These are phyloP conservation scores for Calosoma granatense DNA, from an alignment of 1,140 invertebrate genomes.

Conservation along the genomic window DNA sequence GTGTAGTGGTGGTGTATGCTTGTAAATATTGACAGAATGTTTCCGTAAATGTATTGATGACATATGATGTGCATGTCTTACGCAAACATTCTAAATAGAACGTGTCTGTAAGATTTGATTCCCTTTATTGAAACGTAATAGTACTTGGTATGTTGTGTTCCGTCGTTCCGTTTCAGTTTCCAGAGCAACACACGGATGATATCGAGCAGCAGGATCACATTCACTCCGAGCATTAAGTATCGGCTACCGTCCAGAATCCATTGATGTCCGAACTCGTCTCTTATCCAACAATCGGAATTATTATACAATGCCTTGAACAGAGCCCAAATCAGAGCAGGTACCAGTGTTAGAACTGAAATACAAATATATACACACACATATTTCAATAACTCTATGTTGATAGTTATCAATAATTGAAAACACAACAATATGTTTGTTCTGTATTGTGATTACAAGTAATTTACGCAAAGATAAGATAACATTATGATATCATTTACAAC, in stretches of 20 bases:
- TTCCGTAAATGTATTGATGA: too few species aligned
- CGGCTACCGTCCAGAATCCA: slow-evolving; percentile 45
- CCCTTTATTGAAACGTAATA: background rate
- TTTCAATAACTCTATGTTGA: slow-evolving; percentile 4
- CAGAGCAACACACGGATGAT: slow-evolving; percentile 42
- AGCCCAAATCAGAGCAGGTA: slow-evolving; percentile 41
- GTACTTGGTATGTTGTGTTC: slow-evolving; percentile 32
- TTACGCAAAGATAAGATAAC: too few species aligned
- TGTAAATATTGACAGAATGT: too few species aligned
- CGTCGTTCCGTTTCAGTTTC: slow-evolving; percentile 38
- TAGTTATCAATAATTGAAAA: too few species aligned
- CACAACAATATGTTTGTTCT: too few species aligned
- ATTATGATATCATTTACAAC: too few species aligned
- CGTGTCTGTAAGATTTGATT: background rate
- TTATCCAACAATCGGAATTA: slow-evolving; percentile 43
- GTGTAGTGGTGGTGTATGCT: too few species aligned
- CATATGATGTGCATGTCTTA: too few species aligned
- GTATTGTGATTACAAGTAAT: too few species aligned
- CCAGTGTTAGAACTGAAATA: slow-evolving; percentile 34
- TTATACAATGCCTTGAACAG: slow-evolving; percentile 33
- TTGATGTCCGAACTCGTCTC: slow-evolving; percentile 38
- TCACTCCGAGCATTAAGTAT: slow-evolving; percentile 39
- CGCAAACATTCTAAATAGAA: background rate
- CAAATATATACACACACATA: slow-evolving; percentile 14
- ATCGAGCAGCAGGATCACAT: slow-evolving; percentile 39